phyloP scores from a whole-genome alignment of 2,888 invertebrate species.

The Torymus texanus region DNA sequence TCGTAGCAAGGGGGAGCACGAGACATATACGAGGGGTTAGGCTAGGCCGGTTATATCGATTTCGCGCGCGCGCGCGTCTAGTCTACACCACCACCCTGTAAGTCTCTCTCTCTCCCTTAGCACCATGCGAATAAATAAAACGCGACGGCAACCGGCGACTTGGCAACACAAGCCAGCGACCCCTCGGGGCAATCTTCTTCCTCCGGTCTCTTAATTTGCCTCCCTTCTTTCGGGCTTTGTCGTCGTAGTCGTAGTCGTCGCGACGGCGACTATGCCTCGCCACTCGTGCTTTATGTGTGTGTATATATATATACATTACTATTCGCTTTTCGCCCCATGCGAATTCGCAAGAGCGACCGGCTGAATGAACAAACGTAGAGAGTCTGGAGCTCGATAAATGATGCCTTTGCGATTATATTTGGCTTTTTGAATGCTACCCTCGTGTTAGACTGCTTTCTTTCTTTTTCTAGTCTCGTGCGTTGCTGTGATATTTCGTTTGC shows the following conservation, averaged over 20 bases:
- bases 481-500: too few relatives aligned
- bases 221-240: conserved; percentile 22
- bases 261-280: neutral
- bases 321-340: too few relatives aligned
- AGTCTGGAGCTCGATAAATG: conserved; percentile 16
- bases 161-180: conserved; percentile 17
- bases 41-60: too few relatives aligned
- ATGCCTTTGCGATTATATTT: neutral
- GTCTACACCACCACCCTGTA: too few relatives aligned
- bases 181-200: conserved; percentile 45
- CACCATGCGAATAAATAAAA: conserved; percentile 59
- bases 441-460: too few relatives aligned
- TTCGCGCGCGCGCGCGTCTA: too few relatives aligned
- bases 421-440: too few relatives aligned
- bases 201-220: conserved; percentile 39
- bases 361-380: conserved; percentile 18
- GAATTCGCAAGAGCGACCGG: conserved; percentile 9
- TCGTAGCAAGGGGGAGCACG: too few relatives aligned
- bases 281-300: neutral
- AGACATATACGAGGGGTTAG: too few relatives aligned
- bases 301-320: too few relatives aligned
- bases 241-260: neutral
- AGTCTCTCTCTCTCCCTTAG: conserved; percentile 34
- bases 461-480: too few relatives aligned
- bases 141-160: conserved; percentile 46